These are phyloP conservation scores for Chloropsis hardwickii DNA, from an alignment of 2,113 vertebrate genomes.

Conservation along the genomic window DNA sequence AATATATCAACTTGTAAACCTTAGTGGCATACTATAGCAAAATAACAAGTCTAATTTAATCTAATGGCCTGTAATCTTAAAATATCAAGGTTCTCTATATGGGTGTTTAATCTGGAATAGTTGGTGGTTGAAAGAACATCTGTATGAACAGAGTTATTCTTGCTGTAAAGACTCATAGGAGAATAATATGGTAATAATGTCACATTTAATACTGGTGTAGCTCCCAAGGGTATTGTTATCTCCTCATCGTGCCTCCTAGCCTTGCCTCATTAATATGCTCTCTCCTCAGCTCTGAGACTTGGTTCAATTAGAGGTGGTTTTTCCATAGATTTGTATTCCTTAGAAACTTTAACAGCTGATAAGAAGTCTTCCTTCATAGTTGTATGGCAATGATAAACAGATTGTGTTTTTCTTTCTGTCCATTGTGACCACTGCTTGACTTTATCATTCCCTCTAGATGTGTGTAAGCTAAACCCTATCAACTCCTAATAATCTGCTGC, in stretches of 20 bases:
- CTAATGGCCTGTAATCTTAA: slow-evolving; percentile 37
- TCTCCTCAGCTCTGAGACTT: slow-evolving; percentile 56
- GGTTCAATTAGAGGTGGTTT: slow-evolving; percentile 62
- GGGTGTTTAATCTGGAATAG: slow-evolving; percentile 20
- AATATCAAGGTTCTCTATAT: slow-evolving; percentile 42
- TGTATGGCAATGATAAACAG: slow-evolving; percentile 39
- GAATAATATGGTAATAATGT: slow-evolving; percentile 45
- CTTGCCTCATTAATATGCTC: slow-evolving; percentile 63
- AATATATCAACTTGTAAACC: slow-evolving; percentile 18
- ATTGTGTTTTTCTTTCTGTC: not conserved
- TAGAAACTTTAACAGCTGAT: slow-evolving; percentile 63
- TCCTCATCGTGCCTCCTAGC: slow-evolving; percentile 36
- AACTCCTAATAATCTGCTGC: not conserved
- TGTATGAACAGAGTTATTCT: slow-evolving; percentile 41
- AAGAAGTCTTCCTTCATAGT: slow-evolving; percentile 52
- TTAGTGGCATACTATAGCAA: slow-evolving; percentile 17
- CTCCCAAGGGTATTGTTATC: slow-evolving; percentile 63
- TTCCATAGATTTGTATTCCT: slow-evolving; percentile 49
- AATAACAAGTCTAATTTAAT: slow-evolving; percentile 11
- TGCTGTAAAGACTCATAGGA: slow-evolving; percentile 36
- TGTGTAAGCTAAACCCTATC: not conserved
- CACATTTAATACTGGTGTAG: not conserved
- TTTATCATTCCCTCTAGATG: not conserved
- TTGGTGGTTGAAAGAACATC: slow-evolving; percentile 29
- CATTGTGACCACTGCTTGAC: not conserved